A percentile compares a stretch with the other conserved stretches of the same genome.
Conservation (phyloP, 2,888 invertebrate genomes). For the Sinohyriopsis cumingii region DNA sequence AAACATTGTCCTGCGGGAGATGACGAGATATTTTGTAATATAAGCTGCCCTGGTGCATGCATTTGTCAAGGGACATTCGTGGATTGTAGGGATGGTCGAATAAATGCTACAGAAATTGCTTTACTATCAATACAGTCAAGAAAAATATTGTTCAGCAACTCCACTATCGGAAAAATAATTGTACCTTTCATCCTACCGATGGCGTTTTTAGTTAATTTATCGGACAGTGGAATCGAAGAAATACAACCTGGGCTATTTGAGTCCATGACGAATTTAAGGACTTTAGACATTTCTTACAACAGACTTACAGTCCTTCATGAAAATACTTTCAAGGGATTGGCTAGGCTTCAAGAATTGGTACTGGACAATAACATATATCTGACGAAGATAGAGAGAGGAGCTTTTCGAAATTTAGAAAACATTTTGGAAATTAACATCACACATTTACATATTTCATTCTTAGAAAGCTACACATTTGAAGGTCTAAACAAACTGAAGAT, state of each 20-base stretch:
- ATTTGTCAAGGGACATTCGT: slow-evolving; percentile 20
- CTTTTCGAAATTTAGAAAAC: slow-evolving; percentile 9
- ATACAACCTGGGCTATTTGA: neutral
- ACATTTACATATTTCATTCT: neutral
- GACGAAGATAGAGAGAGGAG: neutral
- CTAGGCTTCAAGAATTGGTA: slow-evolving; percentile 12
- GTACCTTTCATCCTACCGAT: neutral
- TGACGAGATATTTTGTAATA: slow-evolving; percentile 34
- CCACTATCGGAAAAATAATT: neutral
- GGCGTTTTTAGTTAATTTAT: slow-evolving; percentile 7
- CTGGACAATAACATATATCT: neutral
- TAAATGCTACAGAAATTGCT: neutral
- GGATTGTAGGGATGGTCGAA: slow-evolving; percentile 7
- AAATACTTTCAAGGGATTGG: slow-evolving; percentile 6
- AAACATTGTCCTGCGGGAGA: slow-evolving; percentile 30
- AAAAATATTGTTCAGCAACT: slow-evolving; percentile 12
- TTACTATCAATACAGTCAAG: slow-evolving; percentile 4
- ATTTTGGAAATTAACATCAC: slow-evolving; percentile 7
- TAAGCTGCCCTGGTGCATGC: slow-evolving; percentile 22
- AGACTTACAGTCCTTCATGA: neutral
- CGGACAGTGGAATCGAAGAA: neutral
- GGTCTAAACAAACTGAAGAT: no score
- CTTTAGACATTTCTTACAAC: slow-evolving; percentile 1
- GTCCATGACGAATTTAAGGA: neutral
- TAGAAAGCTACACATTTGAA: no score